Evolutionary conservation across 1,140 invertebrate genomes (phyloP).

Genomic region (Drosophila aff.): DNA sequence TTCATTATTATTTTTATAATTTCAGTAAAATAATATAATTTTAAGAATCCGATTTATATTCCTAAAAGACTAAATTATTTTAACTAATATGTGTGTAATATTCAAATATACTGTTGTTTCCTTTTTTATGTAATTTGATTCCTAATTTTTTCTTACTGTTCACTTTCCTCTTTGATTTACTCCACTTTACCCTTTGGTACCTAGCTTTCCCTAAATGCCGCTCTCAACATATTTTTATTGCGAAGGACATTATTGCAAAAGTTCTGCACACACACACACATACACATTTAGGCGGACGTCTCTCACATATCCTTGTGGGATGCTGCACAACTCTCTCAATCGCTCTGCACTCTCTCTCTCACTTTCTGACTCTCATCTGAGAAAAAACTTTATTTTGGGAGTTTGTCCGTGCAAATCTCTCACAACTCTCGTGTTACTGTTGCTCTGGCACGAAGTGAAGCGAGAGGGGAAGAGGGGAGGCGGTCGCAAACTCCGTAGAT

Average conservation of each 20-base stretch:
- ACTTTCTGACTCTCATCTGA: slow-evolving; percentile 24
- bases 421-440: slow-evolving; percentile 50
- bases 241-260: slow-evolving; percentile 57
- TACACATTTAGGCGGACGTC: not conserved
- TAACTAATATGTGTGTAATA: not conserved
- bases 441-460: slow-evolving; percentile 22
- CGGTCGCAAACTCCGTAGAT: slow-evolving; percentile 32
- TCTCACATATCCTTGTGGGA: slow-evolving; percentile 36
- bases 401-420: slow-evolving; percentile 42
- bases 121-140: not conserved
- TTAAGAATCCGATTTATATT: not conserved
- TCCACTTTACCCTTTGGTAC: not conserved
- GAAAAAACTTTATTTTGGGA: slow-evolving; percentile 55
- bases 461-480: not conserved
- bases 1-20: not conserved
- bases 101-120: not conserved
- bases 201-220: slow-evolving; percentile 4
- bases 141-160: not conserved
- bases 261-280: slow-evolving; percentile 43
- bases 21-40: not conserved
- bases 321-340: slow-evolving; percentile 74
- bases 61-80: not conserved
- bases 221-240: slow-evolving; percentile 28
- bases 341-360: slow-evolving; percentile 21
- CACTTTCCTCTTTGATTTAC: slow-evolving; percentile 4